Base-by-base conservation (phyloP, 2,113 vertebrate species). In the Sclerurus mexicanus region DNA sequence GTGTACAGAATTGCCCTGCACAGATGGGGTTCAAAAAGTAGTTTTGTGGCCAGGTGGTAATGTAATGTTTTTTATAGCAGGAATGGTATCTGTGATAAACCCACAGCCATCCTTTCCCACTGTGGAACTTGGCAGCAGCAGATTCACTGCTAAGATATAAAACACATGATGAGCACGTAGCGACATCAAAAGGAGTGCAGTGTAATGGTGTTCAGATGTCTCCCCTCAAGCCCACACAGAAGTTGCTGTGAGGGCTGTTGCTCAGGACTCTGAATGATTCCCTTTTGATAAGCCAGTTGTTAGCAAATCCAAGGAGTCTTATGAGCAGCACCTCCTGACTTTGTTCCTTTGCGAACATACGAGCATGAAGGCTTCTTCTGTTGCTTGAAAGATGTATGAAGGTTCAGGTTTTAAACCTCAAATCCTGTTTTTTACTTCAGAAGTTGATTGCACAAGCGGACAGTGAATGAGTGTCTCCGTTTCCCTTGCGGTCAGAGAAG, bases 311-410 rank as follows among this genome's bases (percentile, higher is more conserved):
- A 85, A 78, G 84, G 55, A 91, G 82, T 96, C 94, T 90, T 85
- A 94, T 92, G 94, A 96, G 88, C 52, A 83, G 76, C 79, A 87
- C 56, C 79, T 96, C 93, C 96, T 96, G 95, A 97, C 92, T 94
- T 89, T 59, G 75, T 60, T 93, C 55, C 85, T 80, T 50, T 66
- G 47, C 1, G 0, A 62, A 77, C 81, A 44, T 4, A 85, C 72
- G 59, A 46, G 81, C 58, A 94, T 92, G 78, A 96, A 96, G 91
- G 55, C 79, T 91, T 35, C 82, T 93, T 97, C 92, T 96, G 92
- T 97, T 91, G 84, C 89, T 82, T 67, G 62, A 68, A 84, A 81
- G 94, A 93, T 5, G 16, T 79, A 73, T 94, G 85, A 89, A 92
- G 72, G 83, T 50, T 93, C 92, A 89, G 73, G 94, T 96, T 96